Percentiles rank a stretch among this genome's conserved stretches.
Evolutionary conservation across 2,797 vertebrate species (phyloP).

Genomic region (Bradypodion pumilum): DNA sequence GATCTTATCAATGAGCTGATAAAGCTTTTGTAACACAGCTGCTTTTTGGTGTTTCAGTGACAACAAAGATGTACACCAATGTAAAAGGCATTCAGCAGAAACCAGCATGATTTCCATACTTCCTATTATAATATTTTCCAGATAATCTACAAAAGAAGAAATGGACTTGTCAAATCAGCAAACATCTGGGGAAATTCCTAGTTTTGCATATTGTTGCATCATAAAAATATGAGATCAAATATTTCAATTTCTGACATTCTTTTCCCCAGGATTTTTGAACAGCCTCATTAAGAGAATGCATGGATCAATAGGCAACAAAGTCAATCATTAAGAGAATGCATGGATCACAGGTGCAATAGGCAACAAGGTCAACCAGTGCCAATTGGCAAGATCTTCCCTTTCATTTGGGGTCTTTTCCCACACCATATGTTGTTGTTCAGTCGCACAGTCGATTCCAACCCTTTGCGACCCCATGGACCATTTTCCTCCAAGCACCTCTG

Average conservation of each 20-base stretch:
- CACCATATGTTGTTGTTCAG: too few relatives aligned
- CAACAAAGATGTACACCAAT: too few relatives aligned
- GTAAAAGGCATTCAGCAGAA: too few relatives aligned
- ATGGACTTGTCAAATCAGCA: not conserved
- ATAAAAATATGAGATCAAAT: not conserved
- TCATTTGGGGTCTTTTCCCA: not conserved
- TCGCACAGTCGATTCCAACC: too few relatives aligned
- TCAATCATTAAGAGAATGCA: too few relatives aligned
- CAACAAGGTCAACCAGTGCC: not conserved
- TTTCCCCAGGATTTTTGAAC: not conserved
- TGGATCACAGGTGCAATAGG: not conserved
- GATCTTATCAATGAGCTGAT: not conserved
- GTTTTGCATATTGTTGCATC: conserved; percentile 24
- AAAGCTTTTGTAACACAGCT: not conserved
- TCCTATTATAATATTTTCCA: too few relatives aligned
- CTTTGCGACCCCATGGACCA: too few relatives aligned
- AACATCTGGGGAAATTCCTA: conserved; percentile 27
- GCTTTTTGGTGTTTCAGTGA: too few relatives aligned
- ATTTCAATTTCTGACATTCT: not conserved
- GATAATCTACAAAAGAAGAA: too few relatives aligned
- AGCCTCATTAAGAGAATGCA: not conserved
- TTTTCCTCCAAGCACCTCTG: too few relatives aligned
- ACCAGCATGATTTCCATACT: too few relatives aligned
- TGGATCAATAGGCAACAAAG: not conserved
- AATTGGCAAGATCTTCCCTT: not conserved